Conservation (phyloP, 2,797 vertebrate genomes). For the Artibeus lituratus region DNA sequence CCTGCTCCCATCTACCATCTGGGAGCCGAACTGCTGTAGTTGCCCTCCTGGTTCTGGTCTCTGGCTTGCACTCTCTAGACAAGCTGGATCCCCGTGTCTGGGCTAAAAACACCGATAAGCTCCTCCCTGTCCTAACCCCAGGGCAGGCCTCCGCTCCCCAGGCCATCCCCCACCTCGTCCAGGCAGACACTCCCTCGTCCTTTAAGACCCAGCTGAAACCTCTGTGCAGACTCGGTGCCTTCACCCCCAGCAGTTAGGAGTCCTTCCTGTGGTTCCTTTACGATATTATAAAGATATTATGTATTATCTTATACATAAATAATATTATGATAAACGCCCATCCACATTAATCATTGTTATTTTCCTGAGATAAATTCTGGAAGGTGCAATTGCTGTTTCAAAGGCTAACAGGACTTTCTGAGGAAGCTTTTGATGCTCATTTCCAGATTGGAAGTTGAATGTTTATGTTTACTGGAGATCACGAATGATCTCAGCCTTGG, state of each 20-base stretch:
- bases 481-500: background rate
- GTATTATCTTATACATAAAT: background rate
- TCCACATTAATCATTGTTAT: background rate
- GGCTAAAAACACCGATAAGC: background rate
- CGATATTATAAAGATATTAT: background rate
- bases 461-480: background rate
- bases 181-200: background rate
- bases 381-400: background rate
- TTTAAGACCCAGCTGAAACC: background rate
- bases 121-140: background rate
- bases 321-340: background rate
- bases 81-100: background rate
- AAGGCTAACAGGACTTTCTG: background rate
- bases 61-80: background rate
- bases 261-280: background rate
- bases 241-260: background rate
- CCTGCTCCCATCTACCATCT: background rate
- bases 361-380: constrained; percentile 5
- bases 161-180: background rate
- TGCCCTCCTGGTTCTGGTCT: background rate
- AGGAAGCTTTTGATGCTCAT: background rate
- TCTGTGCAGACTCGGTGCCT: background rate
- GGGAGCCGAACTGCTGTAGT: background rate
- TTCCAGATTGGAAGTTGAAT: background rate
- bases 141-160: background rate